A percentile compares a stretch with the other conserved stretches of the same genome.
phyloP scores from a whole-genome alignment of 2,888 invertebrate genomes.

The Polia nebulosa region DNA sequence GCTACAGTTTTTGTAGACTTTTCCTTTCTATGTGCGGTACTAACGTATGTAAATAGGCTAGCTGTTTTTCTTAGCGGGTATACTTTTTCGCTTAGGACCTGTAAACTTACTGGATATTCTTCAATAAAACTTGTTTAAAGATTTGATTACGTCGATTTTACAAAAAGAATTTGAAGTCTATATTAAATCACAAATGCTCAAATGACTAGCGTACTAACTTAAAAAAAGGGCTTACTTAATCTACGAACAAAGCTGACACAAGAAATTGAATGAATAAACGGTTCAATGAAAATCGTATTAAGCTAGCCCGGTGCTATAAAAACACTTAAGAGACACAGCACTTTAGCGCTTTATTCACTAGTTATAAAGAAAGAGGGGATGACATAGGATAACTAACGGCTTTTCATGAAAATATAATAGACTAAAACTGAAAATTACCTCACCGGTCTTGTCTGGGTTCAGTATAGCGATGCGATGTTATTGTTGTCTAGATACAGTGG shows the following conservation, averaged over 20 bases:
- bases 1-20: slow-evolving; percentile 62
- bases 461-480: background rate
- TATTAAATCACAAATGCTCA: too few species aligned
- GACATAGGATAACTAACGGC: slow-evolving; percentile 15
- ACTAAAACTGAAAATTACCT: background rate
- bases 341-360: slow-evolving; percentile 17
- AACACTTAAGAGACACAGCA: slow-evolving; percentile 12
- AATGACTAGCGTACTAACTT: too few species aligned
- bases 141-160: too few species aligned
- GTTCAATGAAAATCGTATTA: slow-evolving; percentile 28
- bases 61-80: slow-evolving; percentile 21
- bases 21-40: slow-evolving; percentile 51
- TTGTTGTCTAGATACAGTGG: background rate
- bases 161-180: too few species aligned
- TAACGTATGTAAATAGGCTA: slow-evolving; percentile 49
- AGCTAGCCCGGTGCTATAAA: slow-evolving; percentile 14
- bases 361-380: background rate
- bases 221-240: too few species aligned
- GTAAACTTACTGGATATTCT: background rate
- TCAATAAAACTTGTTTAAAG: too few species aligned
- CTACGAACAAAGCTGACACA: background rate
- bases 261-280: slow-evolving; percentile 6
- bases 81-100: background rate
- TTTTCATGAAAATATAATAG: background rate
- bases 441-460: background rate